A percentile compares a stretch with the other conserved stretches of the same genome.
Conservation (phyloP, 2,797 vertebrate species). For the Gymnoscopelus braueri region DNA sequence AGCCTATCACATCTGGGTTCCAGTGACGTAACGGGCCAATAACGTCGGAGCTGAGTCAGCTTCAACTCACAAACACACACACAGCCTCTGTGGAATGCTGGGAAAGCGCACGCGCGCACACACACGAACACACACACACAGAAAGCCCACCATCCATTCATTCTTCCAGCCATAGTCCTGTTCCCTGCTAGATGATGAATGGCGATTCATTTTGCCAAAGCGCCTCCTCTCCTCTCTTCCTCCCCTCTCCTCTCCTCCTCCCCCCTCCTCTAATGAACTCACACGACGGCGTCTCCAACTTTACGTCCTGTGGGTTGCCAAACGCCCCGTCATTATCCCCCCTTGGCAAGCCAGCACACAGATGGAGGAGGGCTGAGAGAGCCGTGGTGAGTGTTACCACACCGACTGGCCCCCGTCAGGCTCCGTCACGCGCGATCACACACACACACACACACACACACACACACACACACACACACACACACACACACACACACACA, state of each 20-base stretch:
- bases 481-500: too few species aligned
- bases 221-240: conserved; percentile 29
- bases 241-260: conserved; percentile 44
- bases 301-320: conserved; percentile 65
- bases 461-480: background rate
- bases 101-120: background rate
- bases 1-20: too few species aligned
- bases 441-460: conserved; percentile 10
- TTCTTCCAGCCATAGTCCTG: conserved; percentile 35
- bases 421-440: background rate
- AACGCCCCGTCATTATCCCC: conserved; percentile 32
- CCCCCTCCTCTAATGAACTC: conserved; percentile 64
- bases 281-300: conserved; percentile 49
- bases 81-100: background rate
- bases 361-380: too few species aligned
- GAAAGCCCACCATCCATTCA: conserved; percentile 22
- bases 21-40: too few species aligned
- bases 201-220: conserved; percentile 54
- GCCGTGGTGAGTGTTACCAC: too few species aligned
- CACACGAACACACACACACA: conserved; percentile 30
- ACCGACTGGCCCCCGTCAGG: too few species aligned
- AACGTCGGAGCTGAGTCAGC: too few species aligned
- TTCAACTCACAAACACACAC: background rate
- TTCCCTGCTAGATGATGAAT: conserved; percentile 32
- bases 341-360: background rate